Percentiles rank a stretch among this genome's conserved stretches.
Evolutionary conservation across 2,113 vertebrate genomes (phyloP).

Genomic region (Ariopsis seemanni): DNA sequence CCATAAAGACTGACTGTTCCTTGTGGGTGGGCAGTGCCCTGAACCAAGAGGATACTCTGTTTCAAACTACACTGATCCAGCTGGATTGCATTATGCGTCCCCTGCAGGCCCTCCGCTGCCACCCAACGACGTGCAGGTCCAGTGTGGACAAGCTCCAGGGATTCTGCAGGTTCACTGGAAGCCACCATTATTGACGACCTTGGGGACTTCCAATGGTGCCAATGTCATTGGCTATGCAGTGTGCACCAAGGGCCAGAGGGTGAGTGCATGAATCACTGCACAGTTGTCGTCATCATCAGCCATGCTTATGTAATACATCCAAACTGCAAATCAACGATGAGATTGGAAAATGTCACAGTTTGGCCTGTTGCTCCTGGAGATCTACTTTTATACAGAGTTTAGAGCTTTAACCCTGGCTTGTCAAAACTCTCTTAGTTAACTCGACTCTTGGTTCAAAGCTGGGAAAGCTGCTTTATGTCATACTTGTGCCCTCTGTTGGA

Average conservation of each 20-base stretch:
- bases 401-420: neutral
- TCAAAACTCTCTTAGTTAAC: neutral
- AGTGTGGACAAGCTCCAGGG: slow-evolving; percentile 80
- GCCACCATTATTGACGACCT: slow-evolving; percentile 80
- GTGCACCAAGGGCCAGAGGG: slow-evolving; percentile 90
- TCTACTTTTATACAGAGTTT: neutral
- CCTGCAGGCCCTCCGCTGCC: slow-evolving; percentile 85
- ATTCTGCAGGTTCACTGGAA: slow-evolving; percentile 88
- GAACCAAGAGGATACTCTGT: slow-evolving; percentile 51
- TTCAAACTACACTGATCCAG: slow-evolving; percentile 33
- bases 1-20: neutral
- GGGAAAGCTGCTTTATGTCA: slow-evolving; percentile 5
- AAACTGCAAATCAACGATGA: neutral
- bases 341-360: neutral
- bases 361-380: neutral
- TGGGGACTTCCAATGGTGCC: slow-evolving; percentile 90
- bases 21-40: slow-evolving; percentile 24
- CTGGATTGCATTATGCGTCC: slow-evolving; percentile 19
- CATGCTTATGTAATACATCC: slow-evolving; percentile 16
- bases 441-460: neutral
- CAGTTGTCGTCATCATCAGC: neutral
- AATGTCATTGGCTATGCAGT: slow-evolving; percentile 90
- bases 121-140: slow-evolving; percentile 84
- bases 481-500: slow-evolving; percentile 66
- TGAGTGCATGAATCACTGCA: slow-evolving; percentile 61